Evolutionary conservation across 2,888 invertebrate species (phyloP).

Genomic region (Pyrrhopygopsis socrates): DNA sequence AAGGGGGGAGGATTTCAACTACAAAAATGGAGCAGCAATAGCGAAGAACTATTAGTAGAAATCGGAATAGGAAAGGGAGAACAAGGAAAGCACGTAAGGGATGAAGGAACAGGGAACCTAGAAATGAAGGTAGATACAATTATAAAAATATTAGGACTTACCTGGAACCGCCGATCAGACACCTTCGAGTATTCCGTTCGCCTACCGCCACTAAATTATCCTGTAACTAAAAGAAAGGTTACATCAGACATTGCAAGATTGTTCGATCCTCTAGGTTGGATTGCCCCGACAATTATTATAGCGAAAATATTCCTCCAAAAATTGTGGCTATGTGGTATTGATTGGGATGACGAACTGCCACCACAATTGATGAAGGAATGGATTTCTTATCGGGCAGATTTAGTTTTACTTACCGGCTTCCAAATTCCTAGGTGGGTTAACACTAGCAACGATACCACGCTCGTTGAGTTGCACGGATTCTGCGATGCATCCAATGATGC

Average conservation of each 20-base stretch:
- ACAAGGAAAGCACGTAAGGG: slow-evolving; percentile 1
- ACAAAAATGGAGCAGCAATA: slow-evolving; percentile 85
- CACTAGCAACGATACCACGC: slow-evolving; percentile 4
- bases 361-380: slow-evolving; percentile 68
- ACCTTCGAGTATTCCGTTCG: slow-evolving; percentile 81
- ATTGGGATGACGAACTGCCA: slow-evolving; percentile 85
- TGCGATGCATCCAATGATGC: slow-evolving; percentile 42
- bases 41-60: slow-evolving; percentile 56
- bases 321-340: slow-evolving; percentile 84
- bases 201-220: slow-evolving; percentile 52
- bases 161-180: slow-evolving; percentile 84
- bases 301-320: slow-evolving; percentile 86
- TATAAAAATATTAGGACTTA: slow-evolving; percentile 84
- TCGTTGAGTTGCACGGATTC: slow-evolving; percentile 55
- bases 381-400: slow-evolving; percentile 58
- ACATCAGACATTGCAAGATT: slow-evolving; percentile 85
- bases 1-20: slow-evolving; percentile 85
- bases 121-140: slow-evolving; percentile 74
- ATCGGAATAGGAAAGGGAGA: not conserved
- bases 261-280: slow-evolving; percentile 87
- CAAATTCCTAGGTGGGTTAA: slow-evolving; percentile 65
- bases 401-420: slow-evolving; percentile 43
- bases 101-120: slow-evolving; percentile 14
- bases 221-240: slow-evolving; percentile 86
- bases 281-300: slow-evolving; percentile 81